Base-by-base conservation (phyloP, 37 sponge, comb jelly and placozoan species). In the Theonella swinhoei region DNA sequence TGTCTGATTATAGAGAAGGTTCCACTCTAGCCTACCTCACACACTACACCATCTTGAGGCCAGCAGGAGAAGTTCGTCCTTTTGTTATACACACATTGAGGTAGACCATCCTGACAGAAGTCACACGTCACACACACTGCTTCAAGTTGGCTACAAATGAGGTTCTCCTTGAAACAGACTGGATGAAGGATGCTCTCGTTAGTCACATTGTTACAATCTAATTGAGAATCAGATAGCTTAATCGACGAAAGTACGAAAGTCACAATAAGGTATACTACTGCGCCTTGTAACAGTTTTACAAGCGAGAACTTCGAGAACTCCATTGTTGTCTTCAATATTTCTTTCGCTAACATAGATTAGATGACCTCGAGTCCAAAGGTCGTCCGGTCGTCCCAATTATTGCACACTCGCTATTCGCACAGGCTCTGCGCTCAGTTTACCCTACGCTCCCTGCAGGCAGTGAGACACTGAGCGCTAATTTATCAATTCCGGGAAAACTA, bases 111-210 rank as follows among this genome's bases (percentile, higher is more conserved):
- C 19, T 5, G 17, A 32, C 34, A 72, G 36, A 67, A 78, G 23
- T 72, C 75, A 80, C 88, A 87, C 17, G 31, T 30, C 19, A 87
- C n/a, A 42, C 88, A 87, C 28, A 11, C 24, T 24, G 32, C 67
- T 14, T 74, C 67, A 0, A 87, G 68, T 5, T 87, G 68, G 33
- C 64, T 70, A 30, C 88, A 87, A 54, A 37, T 9, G 25, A 34
- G 4, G 35, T 84, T 42, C 11, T 28, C n/a, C 11, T 75, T 68
- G 11, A 14, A 47, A 72, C 82, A 82, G 23, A 28, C 3, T 19
- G 69, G 47, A 3, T 7, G 4, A 19, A 60, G 3, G 25, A 40
- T 23, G 2, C 5, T 29, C 3, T 4, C 33, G 39, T 59, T 70
- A 1, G 76, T 63, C 25, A 1, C 7, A 63, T 74, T 82, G 26